Evolutionary conservation across 2,797 vertebrate species (phyloP), one percentile per base, ranked within the genome.

Genomic region (Phataginus tricuspis): DNA sequence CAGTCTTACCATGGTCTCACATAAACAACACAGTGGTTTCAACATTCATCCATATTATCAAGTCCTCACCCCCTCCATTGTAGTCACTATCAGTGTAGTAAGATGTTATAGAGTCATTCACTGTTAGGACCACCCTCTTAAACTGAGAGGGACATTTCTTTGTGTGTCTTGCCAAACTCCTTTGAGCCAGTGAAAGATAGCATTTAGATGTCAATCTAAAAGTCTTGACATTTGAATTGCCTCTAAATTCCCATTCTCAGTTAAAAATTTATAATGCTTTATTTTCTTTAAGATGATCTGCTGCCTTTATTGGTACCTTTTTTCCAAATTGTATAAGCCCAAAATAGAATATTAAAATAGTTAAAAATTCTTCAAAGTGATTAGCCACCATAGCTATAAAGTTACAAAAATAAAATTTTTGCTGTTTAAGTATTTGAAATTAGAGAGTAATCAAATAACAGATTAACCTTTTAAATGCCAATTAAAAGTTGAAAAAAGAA

Each of bases 121-220:
- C 42, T 45, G 42, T 98, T 96, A 93, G 93, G 98, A 97, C 86
- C 96, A 96, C 98, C 98, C 98, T 99, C 98, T 98, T 98, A 98
- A 98, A 96, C 75, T 0, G 98, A 98, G 98, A 98, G 97, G 96
- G 37, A 96, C 90, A 29, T 55, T 98, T 37, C 97, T 45, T 45
- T 99, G 72, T 99, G 91, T 1, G 98, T 98, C 98, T 98, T 69
- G 90, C 96, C 79, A 96, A 66, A 78, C 95, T 77, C 84, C 45
- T 49, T 97, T 27, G 51, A 77, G 16, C 37, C 82, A 91, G 16
- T 79, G 37, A 72, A 71, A 80, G 21, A 57, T 27, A 69, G 11
- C 18, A 71, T 88, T 89, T 90, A 85, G 42, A 63, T 89, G 29
- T 37, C 82, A 91, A 66, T 86, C 12, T 49, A 64, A 84, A 94